Conservation (phyloP, 2,888 invertebrate species). For the Drosophila picticornis region DNA sequence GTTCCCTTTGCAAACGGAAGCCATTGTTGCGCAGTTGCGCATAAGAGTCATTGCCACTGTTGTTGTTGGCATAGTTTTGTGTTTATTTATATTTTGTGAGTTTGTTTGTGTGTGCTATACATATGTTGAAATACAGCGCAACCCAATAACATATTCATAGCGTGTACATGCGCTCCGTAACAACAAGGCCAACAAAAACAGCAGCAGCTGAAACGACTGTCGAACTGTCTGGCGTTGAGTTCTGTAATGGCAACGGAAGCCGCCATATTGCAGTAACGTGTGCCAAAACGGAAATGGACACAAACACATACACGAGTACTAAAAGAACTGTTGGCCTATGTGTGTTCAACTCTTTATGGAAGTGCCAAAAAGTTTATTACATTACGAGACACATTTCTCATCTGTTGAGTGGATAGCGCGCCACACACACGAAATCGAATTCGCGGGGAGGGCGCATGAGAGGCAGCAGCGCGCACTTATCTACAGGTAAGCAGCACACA, state of each 20-base stretch:
- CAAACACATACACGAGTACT: conserved; percentile 3
- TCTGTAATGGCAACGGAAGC: conserved; percentile 70
- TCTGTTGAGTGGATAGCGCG: conserved; percentile 34
- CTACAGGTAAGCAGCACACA: conserved; percentile 65
- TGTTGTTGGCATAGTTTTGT: conserved; percentile 44
- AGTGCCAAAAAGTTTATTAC: conserved; percentile 67
- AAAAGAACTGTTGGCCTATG: conserved; percentile 61
- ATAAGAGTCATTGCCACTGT: conserved; percentile 54
- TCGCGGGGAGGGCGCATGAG: conserved; percentile 66
- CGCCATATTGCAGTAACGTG: conserved; percentile 80
- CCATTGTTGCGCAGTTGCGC: conserved; percentile 71
- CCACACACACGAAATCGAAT: conserved; percentile 63
- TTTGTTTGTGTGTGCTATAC: not conserved
- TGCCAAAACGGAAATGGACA: conserved; percentile 70
- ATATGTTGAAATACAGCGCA: conserved; percentile 52
- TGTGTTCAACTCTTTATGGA: conserved; percentile 64
- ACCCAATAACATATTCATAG: conserved; percentile 76
- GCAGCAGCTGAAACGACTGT: conserved; percentile 30
- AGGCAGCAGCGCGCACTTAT: conserved; percentile 58
- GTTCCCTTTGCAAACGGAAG: conserved; percentile 58
- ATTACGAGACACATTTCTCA: conserved; percentile 58
- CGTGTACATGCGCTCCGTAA: conserved; percentile 60
- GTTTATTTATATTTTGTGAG: conserved; percentile 41
- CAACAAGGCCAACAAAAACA: conserved; percentile 42
- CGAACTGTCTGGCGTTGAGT: conserved; percentile 58